Evolutionary conservation across 2,888 invertebrate species (phyloP), one percentile per base, ranked within the genome.

Genomic region (Cristatella mucedo): DNA sequence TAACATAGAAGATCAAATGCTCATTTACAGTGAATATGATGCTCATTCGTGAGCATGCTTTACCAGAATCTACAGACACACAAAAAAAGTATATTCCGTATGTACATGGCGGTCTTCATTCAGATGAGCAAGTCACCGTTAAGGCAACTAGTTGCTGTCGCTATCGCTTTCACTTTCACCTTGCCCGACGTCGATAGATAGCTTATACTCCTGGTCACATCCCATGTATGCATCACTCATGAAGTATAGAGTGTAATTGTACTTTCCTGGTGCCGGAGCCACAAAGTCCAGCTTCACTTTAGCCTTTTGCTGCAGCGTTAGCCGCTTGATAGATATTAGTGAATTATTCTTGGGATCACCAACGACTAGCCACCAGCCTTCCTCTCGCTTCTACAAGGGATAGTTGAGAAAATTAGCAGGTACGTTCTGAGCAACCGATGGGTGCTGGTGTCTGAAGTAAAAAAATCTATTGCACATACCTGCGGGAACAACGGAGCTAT

Each of bases 221-320:
- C 97, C 97, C 59, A 97, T 76, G 67, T 97, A 99, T 0, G 93
- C 83, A 67, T 99, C 97, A 55, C 89, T 91, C 91, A 99, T 99
- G 69, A 86, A 97, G 71, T 89, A 99, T 38, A 99, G 70, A 0
- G 85, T 86, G 68, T 91, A 95, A 11, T 80, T 78, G 67, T 89
- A 84, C 21, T 80, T 76, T 4, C 89, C 66, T 1, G 83, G 75
- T 44, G 77, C 74, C 1, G 91, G 91, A 21, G 91, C 89, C 24
- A 91, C 82, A 67, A 95, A 97, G 68, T 91, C 89, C 37, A 91
- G 69, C 41, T 76, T 76, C 13, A 78, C 80, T 58, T 81, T 81
- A 0, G 93, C 91, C 54, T 77, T 84, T 57, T 91, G 84, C 46
- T 86, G 91, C 11, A 99, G 73, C 0, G 91, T 87, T 20, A 97